A percentile compares a stretch with the other conserved stretches of the same genome.
These are phyloP conservation scores for Drosophila gaucha DNA, from an alignment of 2,888 invertebrate species.

Conservation along the genomic window DNA sequence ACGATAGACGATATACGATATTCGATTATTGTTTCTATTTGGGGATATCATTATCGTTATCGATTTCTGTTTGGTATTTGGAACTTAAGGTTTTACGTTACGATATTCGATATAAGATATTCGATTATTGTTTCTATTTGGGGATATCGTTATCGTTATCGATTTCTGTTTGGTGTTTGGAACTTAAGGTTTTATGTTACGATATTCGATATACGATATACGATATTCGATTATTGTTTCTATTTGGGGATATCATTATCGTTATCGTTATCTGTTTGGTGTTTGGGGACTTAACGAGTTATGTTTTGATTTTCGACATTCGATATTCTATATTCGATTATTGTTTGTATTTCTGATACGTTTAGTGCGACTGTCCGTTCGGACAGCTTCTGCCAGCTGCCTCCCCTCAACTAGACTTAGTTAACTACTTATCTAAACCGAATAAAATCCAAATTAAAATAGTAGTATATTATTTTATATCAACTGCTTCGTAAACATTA, in stretches of 20 bases:
- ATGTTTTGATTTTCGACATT: constrained; percentile 68
- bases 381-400: constrained; percentile 50
- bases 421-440: constrained; percentile 13
- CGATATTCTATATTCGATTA: constrained; percentile 66
- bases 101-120: constrained; percentile 67
- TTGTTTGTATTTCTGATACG: constrained; percentile 73
- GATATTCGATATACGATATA: too few relatives aligned
- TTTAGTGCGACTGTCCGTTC: constrained; percentile 61
- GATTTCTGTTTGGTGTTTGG: neutral
- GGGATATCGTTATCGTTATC: constrained; percentile 47
- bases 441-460: constrained; percentile 2
- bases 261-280: too few relatives aligned
- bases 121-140: constrained; percentile 69
- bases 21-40: constrained; percentile 66
- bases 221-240: constrained; percentile 65
- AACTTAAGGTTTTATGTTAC: constrained; percentile 35
- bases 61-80: too few relatives aligned
- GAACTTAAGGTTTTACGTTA: too few relatives aligned
- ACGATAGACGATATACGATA: constrained; percentile 66
- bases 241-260: constrained; percentile 67
- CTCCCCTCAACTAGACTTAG: constrained; percentile 6
- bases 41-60: too few relatives aligned
- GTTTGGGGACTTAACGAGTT: too few relatives aligned
- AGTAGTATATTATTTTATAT: constrained; percentile 1
- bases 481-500: constrained; percentile 32